phyloP scores from a whole-genome alignment of 1,140 invertebrate species.

The Pristionchus pacificus region DNA sequence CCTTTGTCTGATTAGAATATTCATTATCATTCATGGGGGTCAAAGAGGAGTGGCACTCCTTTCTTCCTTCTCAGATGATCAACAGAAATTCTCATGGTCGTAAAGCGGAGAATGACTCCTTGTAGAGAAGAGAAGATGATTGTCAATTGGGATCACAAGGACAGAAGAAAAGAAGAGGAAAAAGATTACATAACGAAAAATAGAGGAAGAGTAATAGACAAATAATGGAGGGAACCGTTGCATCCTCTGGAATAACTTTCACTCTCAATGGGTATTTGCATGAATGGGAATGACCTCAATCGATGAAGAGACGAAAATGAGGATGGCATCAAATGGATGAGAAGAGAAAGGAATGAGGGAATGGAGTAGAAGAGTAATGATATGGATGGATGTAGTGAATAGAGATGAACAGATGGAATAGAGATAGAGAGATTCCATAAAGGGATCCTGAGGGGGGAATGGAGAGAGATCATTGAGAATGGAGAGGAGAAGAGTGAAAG shows the following conservation, averaged over 20 bases:
- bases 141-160: neutral
- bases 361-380: neutral
- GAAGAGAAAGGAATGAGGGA: neutral
- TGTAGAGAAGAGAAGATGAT: neutral
- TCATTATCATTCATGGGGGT: too few relatives aligned
- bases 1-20: too few relatives aligned
- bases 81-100: too few relatives aligned
- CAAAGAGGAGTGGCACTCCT: too few relatives aligned
- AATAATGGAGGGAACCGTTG: slow-evolving; percentile 11
- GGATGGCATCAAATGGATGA: too few relatives aligned
- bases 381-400: neutral
- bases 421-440: too few relatives aligned
- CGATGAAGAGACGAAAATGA: neutral
- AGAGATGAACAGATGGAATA: neutral
- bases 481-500: neutral
- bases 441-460: too few relatives aligned
- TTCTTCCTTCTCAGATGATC: too few relatives aligned
- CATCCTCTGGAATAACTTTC: slow-evolving; percentile 9
- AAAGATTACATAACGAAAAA: slow-evolving; percentile 17
- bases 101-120: neutral
- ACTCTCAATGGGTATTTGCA: neutral
- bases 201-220: slow-evolving; percentile 5
- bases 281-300: neutral
- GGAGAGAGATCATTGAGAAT: neutral
- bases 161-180: slow-evolving; percentile 15